Conservation (phyloP, 2,888 invertebrate species). For the Griposia aprilina region DNA sequence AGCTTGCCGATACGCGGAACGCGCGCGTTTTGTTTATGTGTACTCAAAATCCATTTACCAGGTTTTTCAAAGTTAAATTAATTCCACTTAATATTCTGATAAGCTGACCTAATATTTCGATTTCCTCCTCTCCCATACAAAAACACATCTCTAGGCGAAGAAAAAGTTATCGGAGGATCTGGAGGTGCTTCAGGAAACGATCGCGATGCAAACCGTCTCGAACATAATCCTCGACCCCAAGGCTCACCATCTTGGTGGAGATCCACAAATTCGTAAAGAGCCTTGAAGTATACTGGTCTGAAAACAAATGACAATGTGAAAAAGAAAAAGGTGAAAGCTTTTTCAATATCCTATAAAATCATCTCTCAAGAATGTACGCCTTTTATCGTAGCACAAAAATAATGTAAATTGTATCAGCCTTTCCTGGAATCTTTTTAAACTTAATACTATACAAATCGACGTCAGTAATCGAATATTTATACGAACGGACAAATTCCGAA, state of each 20-base stretch:
- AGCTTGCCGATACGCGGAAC: too few species aligned
- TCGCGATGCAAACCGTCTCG: constrained; percentile 93
- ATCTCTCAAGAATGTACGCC: background rate
- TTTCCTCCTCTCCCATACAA: constrained; percentile 96
- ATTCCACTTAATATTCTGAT: too few species aligned
- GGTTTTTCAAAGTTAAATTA: too few species aligned
- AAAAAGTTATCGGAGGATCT: constrained; percentile 94
- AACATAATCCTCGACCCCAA: constrained; percentile 94
- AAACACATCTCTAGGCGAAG: constrained; percentile 95
- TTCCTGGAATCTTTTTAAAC: background rate
- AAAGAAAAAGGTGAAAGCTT: background rate
- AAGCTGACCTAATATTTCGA: constrained; percentile 93
- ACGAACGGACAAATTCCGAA: background rate
- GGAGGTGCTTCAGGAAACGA: constrained; percentile 89
- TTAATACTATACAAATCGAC: constrained; percentile 12
- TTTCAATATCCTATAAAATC: background rate
- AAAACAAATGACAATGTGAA: constrained; percentile 56
- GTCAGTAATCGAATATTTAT: constrained; percentile 45
- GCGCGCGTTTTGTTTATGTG: too few species aligned
- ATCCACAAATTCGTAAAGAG: constrained; percentile 97
- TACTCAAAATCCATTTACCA: too few species aligned
- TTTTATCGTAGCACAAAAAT: background rate
- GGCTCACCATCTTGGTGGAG: constrained; percentile 96
- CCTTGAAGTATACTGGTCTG: constrained; percentile 96
- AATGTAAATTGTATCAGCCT: too few species aligned